Evolutionary conservation across 1,140 invertebrate species (phyloP).

Genomic region (Drosophila subobscura): DNA sequence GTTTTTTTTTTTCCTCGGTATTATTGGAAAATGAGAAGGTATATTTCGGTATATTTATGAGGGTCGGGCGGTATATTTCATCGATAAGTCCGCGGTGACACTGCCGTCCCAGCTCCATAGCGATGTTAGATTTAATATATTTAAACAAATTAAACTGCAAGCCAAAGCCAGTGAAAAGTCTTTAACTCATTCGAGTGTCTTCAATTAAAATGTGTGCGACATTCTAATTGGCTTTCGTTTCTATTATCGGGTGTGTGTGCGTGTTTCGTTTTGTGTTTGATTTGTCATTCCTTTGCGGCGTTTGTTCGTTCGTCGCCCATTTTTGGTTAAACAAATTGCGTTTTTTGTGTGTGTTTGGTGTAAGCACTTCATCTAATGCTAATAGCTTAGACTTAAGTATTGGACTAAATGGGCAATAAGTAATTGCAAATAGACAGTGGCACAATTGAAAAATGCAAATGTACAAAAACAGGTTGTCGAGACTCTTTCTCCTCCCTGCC

Average conservation of each 20-base stretch:
- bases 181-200: constrained; percentile 23
- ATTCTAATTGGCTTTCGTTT: constrained; percentile 30
- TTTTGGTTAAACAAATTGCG: constrained; percentile 43
- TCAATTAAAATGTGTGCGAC: constrained; percentile 38
- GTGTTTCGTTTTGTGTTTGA: constrained; percentile 34
- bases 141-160: constrained; percentile 30
- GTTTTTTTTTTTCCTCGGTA: too few species aligned
- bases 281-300: constrained; percentile 42
- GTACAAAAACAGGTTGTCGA: constrained; percentile 52
- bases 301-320: constrained; percentile 17
- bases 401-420: too few species aligned
- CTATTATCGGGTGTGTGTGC: background rate
- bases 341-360: constrained; percentile 2
- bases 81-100: too few species aligned
- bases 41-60: constrained; percentile 9
- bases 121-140: constrained; percentile 51
- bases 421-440: constrained; percentile 3
- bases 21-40: too few species aligned
- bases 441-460: constrained; percentile 54
- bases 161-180: constrained; percentile 27
- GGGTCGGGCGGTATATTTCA: background rate
- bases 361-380: constrained; percentile 19
- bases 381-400: constrained; percentile 7
- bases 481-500: constrained; percentile 3
- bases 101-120: background rate